Evolutionary conservation across 2,888 invertebrate genomes (phyloP), one percentile per base, ranked within the genome.

Genomic region (Patella ulyssiponensis): DNA sequence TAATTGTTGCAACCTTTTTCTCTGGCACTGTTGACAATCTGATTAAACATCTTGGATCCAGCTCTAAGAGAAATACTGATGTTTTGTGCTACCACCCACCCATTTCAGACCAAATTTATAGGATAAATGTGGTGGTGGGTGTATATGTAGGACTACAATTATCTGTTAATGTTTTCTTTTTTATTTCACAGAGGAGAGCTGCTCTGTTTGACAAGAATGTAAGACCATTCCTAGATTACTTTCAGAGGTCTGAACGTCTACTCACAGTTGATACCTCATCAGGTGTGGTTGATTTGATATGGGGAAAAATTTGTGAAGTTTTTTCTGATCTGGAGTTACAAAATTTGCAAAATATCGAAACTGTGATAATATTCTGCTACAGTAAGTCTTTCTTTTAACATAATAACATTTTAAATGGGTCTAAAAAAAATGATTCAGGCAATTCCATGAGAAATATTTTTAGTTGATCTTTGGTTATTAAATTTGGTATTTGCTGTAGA

Each of bases 301-400:
- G 89, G 87, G 80, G 85, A 56, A 85, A 81, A 71, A 84, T 90
- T 17, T 86, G 87, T 81, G 87, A 90, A 71, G 84, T 90, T 75
- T 86, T 91, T 79, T 76, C 84, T 33, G 85, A 87, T 27, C 79
- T 89, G 33, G 80, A 88, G 72, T 82, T 89, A 54, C 78, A 78
- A 52, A 85, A 87, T 64, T 74, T 77, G 14, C 84, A 84, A 74
- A 85, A 85, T 69, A 85, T 87, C 71, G 88, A 88, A 79, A 88
- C 89, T 70, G 88, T 90, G 20, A 81, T 90, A 12, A 81, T 90
- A 14, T 90, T 90, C 82, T 83, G 86, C 69, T 90, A 90, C 82
- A 87, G 91, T 91, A 82, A 87, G 88, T 82, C 64, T 51, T 5
- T 53, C 64, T 54, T n/a, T 23, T 70, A 27, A 73, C 9, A 2